Percentiles rank a stretch among this genome's conserved stretches.
Conservation (phyloP, 2,113 vertebrate species). For the Ophthalmolycus amberensis region DNA sequence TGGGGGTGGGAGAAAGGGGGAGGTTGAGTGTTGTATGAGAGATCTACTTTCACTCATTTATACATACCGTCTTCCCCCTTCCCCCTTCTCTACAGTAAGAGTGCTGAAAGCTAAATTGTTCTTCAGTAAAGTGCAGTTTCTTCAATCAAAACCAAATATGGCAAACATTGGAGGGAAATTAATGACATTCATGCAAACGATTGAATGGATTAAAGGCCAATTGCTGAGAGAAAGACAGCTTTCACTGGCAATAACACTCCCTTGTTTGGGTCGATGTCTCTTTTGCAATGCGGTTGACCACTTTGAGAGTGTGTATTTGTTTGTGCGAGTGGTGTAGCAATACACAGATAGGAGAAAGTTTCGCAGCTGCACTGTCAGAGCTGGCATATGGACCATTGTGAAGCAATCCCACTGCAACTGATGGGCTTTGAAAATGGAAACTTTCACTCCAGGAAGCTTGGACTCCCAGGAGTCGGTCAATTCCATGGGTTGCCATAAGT, state of each 20-base stretch:
- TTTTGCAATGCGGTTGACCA: conserved; percentile 49
- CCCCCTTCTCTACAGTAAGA: conserved; percentile 1
- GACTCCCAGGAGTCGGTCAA: conserved; percentile 85
- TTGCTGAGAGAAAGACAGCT: conserved; percentile 66
- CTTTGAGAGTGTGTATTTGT: conserved; percentile 43
- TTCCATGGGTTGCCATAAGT: conserved; percentile 87
- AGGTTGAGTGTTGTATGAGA: conserved; percentile 68
- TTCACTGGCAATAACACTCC: conserved; percentile 76
- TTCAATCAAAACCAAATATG: conserved; percentile 59
- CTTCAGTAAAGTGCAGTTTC: conserved; percentile 67
- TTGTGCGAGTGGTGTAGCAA: conserved; percentile 26
- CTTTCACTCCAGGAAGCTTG: conserved; percentile 89
- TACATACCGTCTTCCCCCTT: conserved; percentile 31
- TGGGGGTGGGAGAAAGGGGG: conserved; percentile 77
- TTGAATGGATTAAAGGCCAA: conserved; percentile 75
- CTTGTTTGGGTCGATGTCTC: conserved; percentile 81
- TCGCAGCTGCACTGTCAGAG: conserved; percentile 77
- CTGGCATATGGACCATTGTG: conserved; percentile 83
- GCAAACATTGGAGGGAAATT: conserved; percentile 66
- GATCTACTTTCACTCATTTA: conserved; percentile 63
- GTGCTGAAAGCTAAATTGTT: conserved; percentile 27
- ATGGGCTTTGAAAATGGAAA: conserved; percentile 91
- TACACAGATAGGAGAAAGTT: conserved; percentile 68
- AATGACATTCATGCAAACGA: conserved; percentile 77
- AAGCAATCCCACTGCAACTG: conserved; percentile 85